phyloP scores from a whole-genome alignment of 1,140 invertebrate species.

The Drosophila obscura region DNA sequence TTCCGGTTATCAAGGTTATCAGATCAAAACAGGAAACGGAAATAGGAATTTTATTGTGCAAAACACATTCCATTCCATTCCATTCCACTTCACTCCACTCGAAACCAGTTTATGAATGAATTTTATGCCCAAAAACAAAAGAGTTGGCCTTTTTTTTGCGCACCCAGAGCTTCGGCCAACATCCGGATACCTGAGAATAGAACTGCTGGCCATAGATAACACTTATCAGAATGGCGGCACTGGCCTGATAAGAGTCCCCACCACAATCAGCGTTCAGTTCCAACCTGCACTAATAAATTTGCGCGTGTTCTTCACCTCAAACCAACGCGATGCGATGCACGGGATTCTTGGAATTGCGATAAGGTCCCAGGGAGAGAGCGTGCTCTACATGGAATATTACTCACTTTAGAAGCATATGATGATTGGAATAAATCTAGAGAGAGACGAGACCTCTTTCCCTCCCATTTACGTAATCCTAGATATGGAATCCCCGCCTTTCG shows the following conservation, averaged over 20 bases:
- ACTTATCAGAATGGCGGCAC: not conserved
- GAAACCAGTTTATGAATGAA: slow-evolving; percentile 42
- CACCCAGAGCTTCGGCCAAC: no score
- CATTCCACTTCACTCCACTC: no score
- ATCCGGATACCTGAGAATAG: no score
- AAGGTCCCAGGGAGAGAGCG: slow-evolving; percentile 22
- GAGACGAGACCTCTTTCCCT: not conserved
- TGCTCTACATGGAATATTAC: slow-evolving; percentile 22
- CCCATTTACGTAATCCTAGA: slow-evolving; percentile 2
- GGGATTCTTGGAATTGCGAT: slow-evolving; percentile 66
- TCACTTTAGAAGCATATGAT: not conserved
- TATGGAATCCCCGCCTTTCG: no score
- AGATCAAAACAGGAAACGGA: slow-evolving; percentile 37
- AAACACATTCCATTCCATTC: no score
- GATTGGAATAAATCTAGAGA: slow-evolving; percentile 13
- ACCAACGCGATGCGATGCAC: slow-evolving; percentile 22
- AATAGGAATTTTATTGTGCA: slow-evolving; percentile 25
- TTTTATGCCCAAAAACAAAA: not conserved
- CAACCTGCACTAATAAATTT: slow-evolving; percentile 74
- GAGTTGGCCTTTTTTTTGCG: not conserved
- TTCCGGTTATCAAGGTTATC: slow-evolving; percentile 24
- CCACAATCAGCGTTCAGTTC: slow-evolving; percentile 43
- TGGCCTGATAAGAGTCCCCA: slow-evolving; percentile 40
- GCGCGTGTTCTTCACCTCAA: slow-evolving; percentile 34
- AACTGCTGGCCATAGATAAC: no score